Evolutionary conservation across 2,797 vertebrate species (phyloP).

Genomic region (Gymnocypris eckloni): DNA sequence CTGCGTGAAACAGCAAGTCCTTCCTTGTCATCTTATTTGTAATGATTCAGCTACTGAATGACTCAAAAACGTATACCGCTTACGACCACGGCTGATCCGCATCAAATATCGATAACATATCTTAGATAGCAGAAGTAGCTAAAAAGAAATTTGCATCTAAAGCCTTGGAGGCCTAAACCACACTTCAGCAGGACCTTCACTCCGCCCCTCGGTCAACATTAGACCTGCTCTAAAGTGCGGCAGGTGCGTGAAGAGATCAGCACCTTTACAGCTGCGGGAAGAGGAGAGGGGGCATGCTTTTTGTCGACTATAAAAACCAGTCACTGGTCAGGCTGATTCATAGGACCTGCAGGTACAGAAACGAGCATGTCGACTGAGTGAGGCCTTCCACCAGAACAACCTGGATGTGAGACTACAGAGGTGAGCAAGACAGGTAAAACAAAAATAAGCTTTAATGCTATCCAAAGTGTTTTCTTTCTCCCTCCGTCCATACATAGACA

Average conservation of each 20-base stretch:
- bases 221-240: slow-evolving; percentile 42
- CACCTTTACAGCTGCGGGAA: slow-evolving; percentile 40
- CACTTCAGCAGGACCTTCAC: not conserved
- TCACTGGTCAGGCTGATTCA: slow-evolving; percentile 42
- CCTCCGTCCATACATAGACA: not conserved
- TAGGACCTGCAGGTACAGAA: slow-evolving; percentile 39
- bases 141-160: slow-evolving; percentile 34
- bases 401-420: slow-evolving; percentile 2
- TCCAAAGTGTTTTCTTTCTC: not conserved
- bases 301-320: slow-evolving; percentile 59
- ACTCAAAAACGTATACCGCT: not conserved
- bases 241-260: slow-evolving; percentile 47
- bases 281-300: slow-evolving; percentile 41
- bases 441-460: not conserved
- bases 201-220: slow-evolving; percentile 46
- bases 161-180: slow-evolving; percentile 27
- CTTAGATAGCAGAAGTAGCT: not conserved
- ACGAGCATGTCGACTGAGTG: not conserved
- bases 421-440: slow-evolving; percentile 39
- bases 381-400: not conserved
- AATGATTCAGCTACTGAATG: not conserved
- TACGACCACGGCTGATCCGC: not conserved
- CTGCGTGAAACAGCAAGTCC: slow-evolving; percentile 8
- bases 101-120: slow-evolving; percentile 1
- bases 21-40: slow-evolving; percentile 26